phyloP scores from a whole-genome alignment of 2,888 invertebrate species.

The Ennomos fuscantarius region DNA sequence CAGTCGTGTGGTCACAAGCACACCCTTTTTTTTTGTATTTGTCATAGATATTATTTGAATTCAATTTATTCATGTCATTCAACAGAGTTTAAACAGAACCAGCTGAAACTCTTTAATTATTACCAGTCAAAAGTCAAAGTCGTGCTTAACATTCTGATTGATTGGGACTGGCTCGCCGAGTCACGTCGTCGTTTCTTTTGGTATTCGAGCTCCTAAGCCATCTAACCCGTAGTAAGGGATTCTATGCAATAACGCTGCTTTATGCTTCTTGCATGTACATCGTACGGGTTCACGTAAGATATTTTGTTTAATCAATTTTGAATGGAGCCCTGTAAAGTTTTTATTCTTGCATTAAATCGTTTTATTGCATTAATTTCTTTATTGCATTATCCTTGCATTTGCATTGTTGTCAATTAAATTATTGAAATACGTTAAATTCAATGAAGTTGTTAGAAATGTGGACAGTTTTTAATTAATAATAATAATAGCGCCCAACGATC shows the following conservation, averaged over 20 bases:
- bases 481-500: too few relatives aligned
- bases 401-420: constrained; percentile 12
- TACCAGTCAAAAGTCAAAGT: background rate
- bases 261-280: constrained; percentile 52
- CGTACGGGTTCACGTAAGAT: constrained; percentile 36
- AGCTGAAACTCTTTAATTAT: too few relatives aligned
- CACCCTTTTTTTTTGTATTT: too few relatives aligned
- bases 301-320: constrained; percentile 35
- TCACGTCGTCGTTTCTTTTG: constrained; percentile 1
- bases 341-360: constrained; percentile 36
- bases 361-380: constrained; percentile 28
- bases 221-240: constrained; percentile 48
- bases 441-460: too few relatives aligned
- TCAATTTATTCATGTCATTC: too few relatives aligned
- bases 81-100: too few relatives aligned
- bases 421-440: background rate
- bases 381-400: constrained; percentile 23
- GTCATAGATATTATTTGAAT: too few relatives aligned
- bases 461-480: too few relatives aligned
- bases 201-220: constrained; percentile 2
- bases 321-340: constrained; percentile 35
- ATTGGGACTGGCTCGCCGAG: background rate
- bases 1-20: too few relatives aligned
- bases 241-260: constrained; percentile 47
- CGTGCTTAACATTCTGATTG: background rate